phyloP scores from a whole-genome alignment of 2,113 vertebrate species.

The Hassar affinis region DNA sequence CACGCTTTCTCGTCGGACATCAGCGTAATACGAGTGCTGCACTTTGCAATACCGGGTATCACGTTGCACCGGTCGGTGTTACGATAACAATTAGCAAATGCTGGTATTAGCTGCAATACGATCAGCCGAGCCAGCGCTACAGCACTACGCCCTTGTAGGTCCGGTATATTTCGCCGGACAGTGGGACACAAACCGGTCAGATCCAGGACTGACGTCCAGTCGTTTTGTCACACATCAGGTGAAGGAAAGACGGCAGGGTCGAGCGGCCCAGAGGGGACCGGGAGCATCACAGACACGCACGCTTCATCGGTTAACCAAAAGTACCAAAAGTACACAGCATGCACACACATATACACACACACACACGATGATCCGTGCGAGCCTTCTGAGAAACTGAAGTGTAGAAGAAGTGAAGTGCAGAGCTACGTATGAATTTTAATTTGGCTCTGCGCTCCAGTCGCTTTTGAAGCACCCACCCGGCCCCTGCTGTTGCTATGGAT shows the following conservation, averaged over 20 bases:
- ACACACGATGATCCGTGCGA: neutral
- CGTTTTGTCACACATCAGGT: neutral
- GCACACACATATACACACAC: neutral
- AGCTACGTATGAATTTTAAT: neutral
- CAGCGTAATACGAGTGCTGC: constrained; percentile 12
- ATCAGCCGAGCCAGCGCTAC: neutral
- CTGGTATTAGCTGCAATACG: neutral
- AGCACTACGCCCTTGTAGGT: neutral
- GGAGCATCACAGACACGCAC: neutral
- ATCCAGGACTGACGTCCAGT: neutral
- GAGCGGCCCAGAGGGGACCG: neutral
- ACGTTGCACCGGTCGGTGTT: neutral
- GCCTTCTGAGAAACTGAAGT: neutral
- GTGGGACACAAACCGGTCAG: neutral
- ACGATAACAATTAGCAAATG: constrained; percentile 15
- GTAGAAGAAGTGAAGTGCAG: neutral
- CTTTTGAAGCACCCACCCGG: constrained; percentile 1
- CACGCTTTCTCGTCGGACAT: constrained; percentile 8
- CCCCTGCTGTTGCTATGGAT: constrained; percentile 49
- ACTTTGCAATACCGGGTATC: constrained; percentile 21
- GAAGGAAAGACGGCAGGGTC: neutral
- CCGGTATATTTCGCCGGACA: neutral
- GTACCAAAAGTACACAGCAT: neutral
- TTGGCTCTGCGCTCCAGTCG: neutral
- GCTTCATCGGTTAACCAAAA: neutral